phyloP scores from a whole-genome alignment of 2,888 invertebrate species.

The Hemicrepidius hirtus region DNA sequence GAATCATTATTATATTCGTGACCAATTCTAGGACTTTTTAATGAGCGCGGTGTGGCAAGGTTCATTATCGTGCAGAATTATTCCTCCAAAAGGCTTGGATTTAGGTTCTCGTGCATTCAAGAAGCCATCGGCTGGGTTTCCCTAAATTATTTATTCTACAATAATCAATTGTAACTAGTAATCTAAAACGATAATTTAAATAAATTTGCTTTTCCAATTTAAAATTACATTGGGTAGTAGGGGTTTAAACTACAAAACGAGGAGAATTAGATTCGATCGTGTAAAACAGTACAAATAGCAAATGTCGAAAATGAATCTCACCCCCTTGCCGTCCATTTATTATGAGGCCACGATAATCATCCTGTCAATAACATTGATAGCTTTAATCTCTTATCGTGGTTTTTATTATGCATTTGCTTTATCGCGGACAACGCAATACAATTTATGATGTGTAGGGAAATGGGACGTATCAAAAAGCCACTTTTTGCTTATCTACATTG shows the following conservation, averaged over 20 bases:
- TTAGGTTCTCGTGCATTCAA: too few species aligned
- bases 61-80: too few species aligned
- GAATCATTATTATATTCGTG: too few species aligned
- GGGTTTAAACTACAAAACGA: neutral
- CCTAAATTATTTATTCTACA: too few species aligned
- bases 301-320: constrained; percentile 20
- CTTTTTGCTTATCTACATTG: constrained; percentile 15
- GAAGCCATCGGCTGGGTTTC: too few species aligned
- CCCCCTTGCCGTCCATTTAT: constrained; percentile 36
- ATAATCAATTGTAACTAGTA: too few species aligned
- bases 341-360: constrained; percentile 43
- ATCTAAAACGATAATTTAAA: too few species aligned
- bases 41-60: too few species aligned
- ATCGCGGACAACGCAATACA: constrained; percentile 29
- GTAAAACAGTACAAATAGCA: constrained; percentile 11
- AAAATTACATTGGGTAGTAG: too few species aligned
- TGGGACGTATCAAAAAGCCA: constrained; percentile 9
- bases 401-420: constrained; percentile 43
- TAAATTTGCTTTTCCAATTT: neutral
- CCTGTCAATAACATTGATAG: constrained; percentile 46
- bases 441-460: constrained; percentile 37
- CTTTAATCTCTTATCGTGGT: constrained; percentile 45
- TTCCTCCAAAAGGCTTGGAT: too few species aligned
- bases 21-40: too few species aligned
- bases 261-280: neutral